A percentile compares a stretch with the other conserved stretches of the same genome.
Evolutionary conservation across 1,140 invertebrate genomes (phyloP).

Genomic region (Drosophila sp.): DNA sequence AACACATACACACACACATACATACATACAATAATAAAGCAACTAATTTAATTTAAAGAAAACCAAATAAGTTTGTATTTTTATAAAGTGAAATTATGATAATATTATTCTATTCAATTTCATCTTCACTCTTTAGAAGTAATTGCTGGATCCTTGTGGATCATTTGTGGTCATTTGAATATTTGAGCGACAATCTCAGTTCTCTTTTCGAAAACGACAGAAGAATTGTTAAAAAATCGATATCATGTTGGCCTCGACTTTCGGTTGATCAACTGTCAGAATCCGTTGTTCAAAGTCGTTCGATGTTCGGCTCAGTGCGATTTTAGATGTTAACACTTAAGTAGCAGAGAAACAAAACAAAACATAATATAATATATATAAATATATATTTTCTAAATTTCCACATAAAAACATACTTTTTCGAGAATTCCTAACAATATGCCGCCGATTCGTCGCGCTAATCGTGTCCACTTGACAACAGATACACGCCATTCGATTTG

Average conservation of each 20-base stretch:
- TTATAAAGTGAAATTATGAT: background rate
- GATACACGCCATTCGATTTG: background rate
- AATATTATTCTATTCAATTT: too few relatives aligned
- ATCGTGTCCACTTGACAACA: background rate
- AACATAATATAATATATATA: conserved; percentile 7
- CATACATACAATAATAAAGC: conserved; percentile 9
- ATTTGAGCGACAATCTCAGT: too few relatives aligned
- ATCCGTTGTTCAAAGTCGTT: background rate
- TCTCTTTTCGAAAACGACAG: too few relatives aligned
- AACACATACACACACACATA: conserved; percentile 25
- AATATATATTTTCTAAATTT: conserved; percentile 24
- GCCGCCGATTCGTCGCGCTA: background rate
- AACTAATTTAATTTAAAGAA: background rate
- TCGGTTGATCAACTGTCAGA: background rate
- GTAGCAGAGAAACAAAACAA: background rate
- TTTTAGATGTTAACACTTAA: conserved; percentile 3
- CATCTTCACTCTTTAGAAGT: too few relatives aligned
- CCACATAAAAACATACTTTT: conserved; percentile 2
- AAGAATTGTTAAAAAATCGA: background rate
- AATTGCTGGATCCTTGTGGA: too few relatives aligned
- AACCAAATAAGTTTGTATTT: background rate
- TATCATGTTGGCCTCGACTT: background rate
- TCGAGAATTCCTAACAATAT: background rate
- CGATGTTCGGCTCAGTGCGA: background rate
- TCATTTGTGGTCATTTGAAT: too few relatives aligned